Percentiles rank a stretch among this genome's conserved stretches.
phyloP scores from a whole-genome alignment of 2,888 invertebrate species.

The Caenorhabditis imperialis region DNA sequence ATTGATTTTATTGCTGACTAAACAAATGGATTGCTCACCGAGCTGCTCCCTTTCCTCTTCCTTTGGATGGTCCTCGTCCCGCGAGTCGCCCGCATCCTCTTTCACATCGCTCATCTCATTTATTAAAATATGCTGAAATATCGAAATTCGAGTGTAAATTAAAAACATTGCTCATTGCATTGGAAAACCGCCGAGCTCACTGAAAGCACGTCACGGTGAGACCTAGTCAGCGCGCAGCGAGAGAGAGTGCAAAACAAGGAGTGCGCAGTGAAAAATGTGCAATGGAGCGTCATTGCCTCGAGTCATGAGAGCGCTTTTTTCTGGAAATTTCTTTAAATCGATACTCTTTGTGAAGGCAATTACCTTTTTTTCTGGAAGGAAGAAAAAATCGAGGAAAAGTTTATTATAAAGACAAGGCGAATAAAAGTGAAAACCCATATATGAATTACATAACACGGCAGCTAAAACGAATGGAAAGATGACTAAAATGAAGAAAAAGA shows the following conservation, averaged over 20 bases:
- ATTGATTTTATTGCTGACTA: too few relatives aligned
- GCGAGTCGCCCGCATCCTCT: too few relatives aligned
- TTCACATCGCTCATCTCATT: background rate
- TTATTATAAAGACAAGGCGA: slow-evolving; percentile 5
- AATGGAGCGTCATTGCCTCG: slow-evolving; percentile 16
- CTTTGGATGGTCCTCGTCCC: too few relatives aligned
- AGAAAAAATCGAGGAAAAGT: background rate
- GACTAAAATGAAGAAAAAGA: slow-evolving; percentile 33
- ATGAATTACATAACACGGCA: background rate
- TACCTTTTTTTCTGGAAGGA: too few relatives aligned
- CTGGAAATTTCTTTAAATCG: too few relatives aligned
- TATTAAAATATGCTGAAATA: slow-evolving; percentile 2
- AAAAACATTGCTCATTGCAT: slow-evolving; percentile 15
- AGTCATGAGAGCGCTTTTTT: background rate
- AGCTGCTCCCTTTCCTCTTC: too few relatives aligned
- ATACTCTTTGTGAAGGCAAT: too few relatives aligned
- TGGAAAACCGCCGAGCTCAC: slow-evolving; percentile 14
- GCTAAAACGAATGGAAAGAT: slow-evolving; percentile 8
- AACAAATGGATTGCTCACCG: background rate
- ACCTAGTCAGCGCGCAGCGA: slow-evolving; percentile 7
- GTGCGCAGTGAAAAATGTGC: slow-evolving; percentile 20
- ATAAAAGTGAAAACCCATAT: slow-evolving; percentile 11
- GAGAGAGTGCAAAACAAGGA: slow-evolving; percentile 13
- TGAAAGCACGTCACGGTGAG: background rate
- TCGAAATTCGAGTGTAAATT: background rate